Evolutionary conservation across 2,797 vertebrate genomes (phyloP).

Genomic region (Rhynchotus rufescens): DNA sequence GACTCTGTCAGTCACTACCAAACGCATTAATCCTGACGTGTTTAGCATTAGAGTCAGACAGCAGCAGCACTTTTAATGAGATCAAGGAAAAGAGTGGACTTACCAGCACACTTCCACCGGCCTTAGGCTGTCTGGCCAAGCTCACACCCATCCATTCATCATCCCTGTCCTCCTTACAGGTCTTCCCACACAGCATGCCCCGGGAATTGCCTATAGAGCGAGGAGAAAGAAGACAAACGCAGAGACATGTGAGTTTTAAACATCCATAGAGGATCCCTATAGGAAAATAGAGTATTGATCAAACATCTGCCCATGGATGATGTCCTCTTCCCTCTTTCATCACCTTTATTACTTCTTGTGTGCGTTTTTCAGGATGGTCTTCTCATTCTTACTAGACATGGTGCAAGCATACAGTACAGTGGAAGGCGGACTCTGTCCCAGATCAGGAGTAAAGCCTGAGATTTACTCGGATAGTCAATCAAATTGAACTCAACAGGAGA

Average conservation of each 20-base stretch:
- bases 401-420: rapidly evolving
- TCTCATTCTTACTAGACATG: neutral
- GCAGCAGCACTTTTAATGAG: neutral
- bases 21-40: conserved; percentile 4
- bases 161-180: conserved; percentile 92
- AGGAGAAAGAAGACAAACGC: neutral
- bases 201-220: conserved; percentile 86
- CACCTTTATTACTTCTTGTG: neutral
- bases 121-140: conserved; percentile 90
- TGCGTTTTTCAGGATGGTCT: neutral
- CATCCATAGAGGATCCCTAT: neutral
- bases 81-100: conserved; percentile 60
- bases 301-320: neutral
- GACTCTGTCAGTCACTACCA: neutral
- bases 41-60: conserved; percentile 17
- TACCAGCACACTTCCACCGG: conserved; percentile 92
- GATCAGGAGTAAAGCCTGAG: neutral
- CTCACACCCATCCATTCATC: conserved; percentile 99
- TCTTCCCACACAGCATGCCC: conserved; percentile 92
- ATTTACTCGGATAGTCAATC: neutral
- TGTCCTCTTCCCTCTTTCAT: neutral
- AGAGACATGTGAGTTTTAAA: neutral
- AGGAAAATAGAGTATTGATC: neutral
- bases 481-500: neutral
- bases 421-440: neutral